Conservation (phyloP, 2,113 vertebrate species). For the Anseranas semipalmata region DNA sequence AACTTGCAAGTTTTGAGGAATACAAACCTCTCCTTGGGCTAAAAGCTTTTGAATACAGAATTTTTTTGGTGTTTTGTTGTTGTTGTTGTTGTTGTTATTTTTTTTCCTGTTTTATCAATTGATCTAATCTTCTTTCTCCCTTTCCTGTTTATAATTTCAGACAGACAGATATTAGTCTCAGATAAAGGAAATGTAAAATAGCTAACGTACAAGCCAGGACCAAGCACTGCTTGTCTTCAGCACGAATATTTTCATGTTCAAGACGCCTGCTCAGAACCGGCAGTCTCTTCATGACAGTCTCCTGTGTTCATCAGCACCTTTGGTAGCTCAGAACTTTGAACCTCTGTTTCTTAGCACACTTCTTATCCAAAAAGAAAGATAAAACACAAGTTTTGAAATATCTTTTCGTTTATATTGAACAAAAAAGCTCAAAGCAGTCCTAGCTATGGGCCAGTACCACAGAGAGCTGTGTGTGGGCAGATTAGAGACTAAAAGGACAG, state of each 20-base stretch:
- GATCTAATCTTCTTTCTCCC: slow-evolving; percentile 1
- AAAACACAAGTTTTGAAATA: slow-evolving; percentile 55
- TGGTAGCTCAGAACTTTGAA: slow-evolving; percentile 57
- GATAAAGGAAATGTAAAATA: slow-evolving; percentile 9
- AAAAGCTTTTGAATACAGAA: neutral
- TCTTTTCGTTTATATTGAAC: slow-evolving; percentile 9
- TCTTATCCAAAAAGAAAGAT: slow-evolving; percentile 46
- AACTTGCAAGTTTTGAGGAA: neutral
- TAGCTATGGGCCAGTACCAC: slow-evolving; percentile 18
- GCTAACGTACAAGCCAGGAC: neutral
- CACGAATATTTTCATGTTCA: neutral
- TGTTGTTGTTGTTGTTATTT: neutral
- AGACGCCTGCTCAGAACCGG: slow-evolving; percentile 38
- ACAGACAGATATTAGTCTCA: neutral
- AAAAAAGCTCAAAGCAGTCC: slow-evolving; percentile 33
- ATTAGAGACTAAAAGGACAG: slow-evolving; percentile 29
- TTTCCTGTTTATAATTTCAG: slow-evolving; percentile 33
- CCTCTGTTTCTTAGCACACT: slow-evolving; percentile 1
- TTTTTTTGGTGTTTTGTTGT: neutral
- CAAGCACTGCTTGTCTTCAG: slow-evolving; percentile 1
- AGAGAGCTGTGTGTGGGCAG: slow-evolving; percentile 57
- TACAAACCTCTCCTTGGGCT: neutral
- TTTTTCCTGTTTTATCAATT: neutral
- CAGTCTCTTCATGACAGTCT: slow-evolving; percentile 6
- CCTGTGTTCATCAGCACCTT: slow-evolving; percentile 40